Evolutionary conservation across 2,113 vertebrate species (phyloP).

Genomic region (Cepphus grylle): DNA sequence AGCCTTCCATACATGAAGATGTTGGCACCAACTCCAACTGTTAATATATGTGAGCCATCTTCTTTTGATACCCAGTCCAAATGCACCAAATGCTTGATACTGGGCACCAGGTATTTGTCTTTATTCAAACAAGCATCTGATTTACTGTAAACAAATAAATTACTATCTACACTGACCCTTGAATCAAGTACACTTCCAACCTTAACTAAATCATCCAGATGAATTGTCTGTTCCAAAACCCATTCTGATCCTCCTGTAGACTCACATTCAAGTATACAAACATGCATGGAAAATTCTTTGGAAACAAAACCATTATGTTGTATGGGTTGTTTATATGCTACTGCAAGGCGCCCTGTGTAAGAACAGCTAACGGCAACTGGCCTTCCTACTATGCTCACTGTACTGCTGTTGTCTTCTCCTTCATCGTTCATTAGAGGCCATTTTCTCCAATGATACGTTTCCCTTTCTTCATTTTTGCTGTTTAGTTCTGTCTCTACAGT

Average conservation of each 20-base stretch:
- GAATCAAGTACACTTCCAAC: constrained; percentile 88
- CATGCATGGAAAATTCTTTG: constrained; percentile 96
- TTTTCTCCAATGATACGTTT: constrained; percentile 86
- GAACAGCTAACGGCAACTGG: constrained; percentile 98
- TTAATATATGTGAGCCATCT: constrained; percentile 97
- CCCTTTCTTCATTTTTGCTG: constrained; percentile 55
- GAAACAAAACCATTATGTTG: constrained; percentile 77
- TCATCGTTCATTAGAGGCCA: constrained; percentile 97
- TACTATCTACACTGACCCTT: constrained; percentile 93
- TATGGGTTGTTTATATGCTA: constrained; percentile 90
- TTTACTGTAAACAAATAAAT: constrained; percentile 97
- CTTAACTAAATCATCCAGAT: constrained; percentile 90
- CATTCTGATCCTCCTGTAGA: constrained; percentile 98
- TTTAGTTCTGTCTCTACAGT: constrained; percentile 75
- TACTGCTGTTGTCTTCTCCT: constrained; percentile 88
- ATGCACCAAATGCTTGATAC: constrained; percentile 96
- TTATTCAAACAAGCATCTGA: constrained; percentile 88
- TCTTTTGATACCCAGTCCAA: constrained; percentile 99
- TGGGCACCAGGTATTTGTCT: constrained; percentile 83
- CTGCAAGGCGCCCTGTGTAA: constrained; percentile 92
- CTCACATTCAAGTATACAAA: constrained; percentile 98
- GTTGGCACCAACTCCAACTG: constrained; percentile 94
- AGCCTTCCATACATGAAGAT: constrained; percentile 98
- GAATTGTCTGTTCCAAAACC: constrained; percentile 96
- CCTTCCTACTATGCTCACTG: constrained; percentile 86